Percentiles rank a stretch among this genome's conserved stretches.
phyloP scores from a whole-genome alignment of 1,140 invertebrate species.

The Papilio dardanus region DNA sequence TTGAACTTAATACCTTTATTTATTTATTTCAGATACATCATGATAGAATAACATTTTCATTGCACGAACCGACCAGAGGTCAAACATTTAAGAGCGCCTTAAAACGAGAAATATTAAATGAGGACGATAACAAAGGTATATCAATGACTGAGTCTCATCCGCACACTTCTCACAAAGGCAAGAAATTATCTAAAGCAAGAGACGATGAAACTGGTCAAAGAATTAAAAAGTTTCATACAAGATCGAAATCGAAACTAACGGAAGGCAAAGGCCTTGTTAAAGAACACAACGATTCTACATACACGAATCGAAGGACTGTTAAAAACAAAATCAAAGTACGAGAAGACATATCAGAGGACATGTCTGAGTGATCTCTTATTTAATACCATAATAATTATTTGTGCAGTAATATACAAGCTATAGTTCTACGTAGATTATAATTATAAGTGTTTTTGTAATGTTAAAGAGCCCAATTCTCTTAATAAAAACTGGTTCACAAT shows the following conservation, averaged over 20 bases:
- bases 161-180: slow-evolving; percentile 41
- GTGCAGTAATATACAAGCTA: neutral
- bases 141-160: slow-evolving; percentile 41
- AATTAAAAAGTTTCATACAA: slow-evolving; percentile 53
- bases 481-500: too few species aligned
- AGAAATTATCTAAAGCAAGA: slow-evolving; percentile 46
- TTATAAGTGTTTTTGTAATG: slow-evolving; percentile 16
- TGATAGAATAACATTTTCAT: slow-evolving; percentile 73
- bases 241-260: slow-evolving; percentile 48
- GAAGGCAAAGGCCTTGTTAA: slow-evolving; percentile 67
- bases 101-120: slow-evolving; percentile 57
- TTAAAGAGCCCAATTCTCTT: neutral
- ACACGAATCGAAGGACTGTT: slow-evolving; percentile 47
- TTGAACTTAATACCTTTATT: slow-evolving; percentile 20
- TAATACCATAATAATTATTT: neutral
- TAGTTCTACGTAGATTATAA: neutral
- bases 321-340: slow-evolving; percentile 72
- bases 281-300: slow-evolving; percentile 65
- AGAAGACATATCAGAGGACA: slow-evolving; percentile 71
- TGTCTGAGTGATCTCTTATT: slow-evolving; percentile 69
- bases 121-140: slow-evolving; percentile 52
- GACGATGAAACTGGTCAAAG: slow-evolving; percentile 44
- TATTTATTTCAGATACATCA: slow-evolving; percentile 65
- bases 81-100: slow-evolving; percentile 76
- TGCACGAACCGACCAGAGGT: slow-evolving; percentile 70